Evolutionary conservation across 2,888 invertebrate species (phyloP), one percentile per base, ranked within the genome.

Genomic region (Stegophylla sp.): DNA sequence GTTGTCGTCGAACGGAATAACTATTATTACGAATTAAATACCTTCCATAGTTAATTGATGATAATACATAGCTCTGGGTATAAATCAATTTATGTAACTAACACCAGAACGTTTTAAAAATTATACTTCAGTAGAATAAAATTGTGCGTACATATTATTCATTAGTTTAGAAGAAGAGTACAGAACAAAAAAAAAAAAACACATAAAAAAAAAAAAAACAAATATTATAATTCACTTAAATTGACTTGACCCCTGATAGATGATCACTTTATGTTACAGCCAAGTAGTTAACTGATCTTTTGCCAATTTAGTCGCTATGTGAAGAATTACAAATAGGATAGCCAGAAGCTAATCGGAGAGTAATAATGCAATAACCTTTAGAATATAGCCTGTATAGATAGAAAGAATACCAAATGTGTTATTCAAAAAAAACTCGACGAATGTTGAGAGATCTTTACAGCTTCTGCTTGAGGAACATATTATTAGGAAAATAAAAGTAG

Each of bases 301-400:
- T 71, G 71, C 71, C 71, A 71, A 71, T 71, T 71, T 56, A 41
- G 45, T 56, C 56, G 53, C 56, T 71, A 71, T 71, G 53, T 41
- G 53, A 71, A 71, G 71, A 56, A 56, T 71, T 71, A 56, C 71
- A 23, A 41, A 41, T 56, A 41, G 71, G 15, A 56, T 56, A 20
- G 71, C 53, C 53, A 53, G 53, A 41, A 56, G 41, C 71, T 56
- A 71, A 71, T 71, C 53, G 15, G 20, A 53, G 53, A 53, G 41
- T 53, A 34, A 71, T 41, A 41, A 71, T 71, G 23, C 53, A 71
- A 71, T 71, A 71, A 71, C 71, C 71, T 71, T 53, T 71, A 71
- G 71, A 56, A 5, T 15, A 17, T 10, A 17, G 20, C 2, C 34
- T 15, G 56, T 71, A 41, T 56, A 71, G 41, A 53, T 53, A 53